Percentiles rank a stretch among this genome's conserved stretches.
These are phyloP conservation scores for Stichodactyla helianthus DNA, from an alignment of 64 coral and sea anemone genomes.

Conservation along the genomic window DNA sequence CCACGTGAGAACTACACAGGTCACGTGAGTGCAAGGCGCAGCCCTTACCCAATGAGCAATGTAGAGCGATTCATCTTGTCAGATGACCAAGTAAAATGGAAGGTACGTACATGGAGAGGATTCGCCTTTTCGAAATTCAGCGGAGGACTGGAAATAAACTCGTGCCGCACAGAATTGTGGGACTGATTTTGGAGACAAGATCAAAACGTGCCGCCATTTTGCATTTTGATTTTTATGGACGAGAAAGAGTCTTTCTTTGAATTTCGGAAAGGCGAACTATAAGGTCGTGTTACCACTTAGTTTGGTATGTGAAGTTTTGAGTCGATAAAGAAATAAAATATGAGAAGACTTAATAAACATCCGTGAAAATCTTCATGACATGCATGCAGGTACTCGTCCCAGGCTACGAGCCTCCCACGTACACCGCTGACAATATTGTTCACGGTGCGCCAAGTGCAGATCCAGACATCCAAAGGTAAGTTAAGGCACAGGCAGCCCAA, in stretches of 20 bases:
- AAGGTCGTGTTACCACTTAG: no score
- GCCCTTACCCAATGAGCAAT: slow-evolving; percentile 33
- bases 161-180: no score
- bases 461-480: background rate
- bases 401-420: background rate
- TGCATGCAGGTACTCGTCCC: background rate
- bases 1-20: background rate
- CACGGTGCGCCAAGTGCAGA: background rate
- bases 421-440: background rate
- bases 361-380: no score
- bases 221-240: no score
- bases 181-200: no score
- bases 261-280: no score
- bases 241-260: no score
- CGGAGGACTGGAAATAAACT: no score
- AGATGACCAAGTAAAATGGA: slow-evolving; percentile 41
- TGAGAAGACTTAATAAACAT: no score
- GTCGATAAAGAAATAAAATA: background rate
- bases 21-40: background rate
- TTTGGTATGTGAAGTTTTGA: background rate
- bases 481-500: no score
- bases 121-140: no score
- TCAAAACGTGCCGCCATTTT: no score
- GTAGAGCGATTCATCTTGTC: slow-evolving; percentile 23
- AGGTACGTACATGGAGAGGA: slow-evolving; percentile 23